Conservation (phyloP, 2,888 invertebrate genomes). For the Apotomis betuletana region DNA sequence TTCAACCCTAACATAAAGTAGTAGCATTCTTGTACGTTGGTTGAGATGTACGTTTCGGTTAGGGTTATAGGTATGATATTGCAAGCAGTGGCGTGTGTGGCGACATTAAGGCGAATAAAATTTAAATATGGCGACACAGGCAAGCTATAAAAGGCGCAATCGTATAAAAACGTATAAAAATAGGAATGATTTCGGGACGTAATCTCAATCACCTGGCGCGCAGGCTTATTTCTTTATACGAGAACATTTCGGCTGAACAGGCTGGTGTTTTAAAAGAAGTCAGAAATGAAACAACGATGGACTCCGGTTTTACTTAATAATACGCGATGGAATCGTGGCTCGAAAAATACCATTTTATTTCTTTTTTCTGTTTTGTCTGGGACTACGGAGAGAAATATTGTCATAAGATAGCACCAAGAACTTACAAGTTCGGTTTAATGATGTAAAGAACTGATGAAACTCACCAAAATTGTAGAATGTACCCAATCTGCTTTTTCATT, state of each 20-base stretch:
- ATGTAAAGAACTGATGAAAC: too few species aligned
- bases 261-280: not conserved
- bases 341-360: too few species aligned
- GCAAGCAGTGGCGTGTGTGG: slow-evolving; percentile 78
- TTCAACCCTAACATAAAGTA: slow-evolving; percentile 48
- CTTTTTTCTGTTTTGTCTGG: too few species aligned
- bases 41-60: slow-evolving; percentile 43
- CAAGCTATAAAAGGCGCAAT: slow-evolving; percentile 69
- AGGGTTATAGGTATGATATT: slow-evolving; percentile 74
- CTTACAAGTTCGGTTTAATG: too few species aligned
- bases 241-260: slow-evolving; percentile 6
- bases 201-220: slow-evolving; percentile 40
- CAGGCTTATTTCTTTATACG: slow-evolving; percentile 25
- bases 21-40: slow-evolving; percentile 45
- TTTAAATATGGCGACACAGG: slow-evolving; percentile 81
- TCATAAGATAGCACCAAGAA: too few species aligned
- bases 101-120: slow-evolving; percentile 82
- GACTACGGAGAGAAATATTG: too few species aligned
- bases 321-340: not conserved
- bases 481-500: too few species aligned
- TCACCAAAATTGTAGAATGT: too few species aligned
- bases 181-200: slow-evolving; percentile 36
- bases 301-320: not conserved
- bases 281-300: too few species aligned
- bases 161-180: slow-evolving; percentile 44